Percentiles rank a stretch among this genome's conserved stretches.
Evolutionary conservation across 2,888 invertebrate genomes (phyloP).

Genomic region (Meteorus cinctellus): DNA sequence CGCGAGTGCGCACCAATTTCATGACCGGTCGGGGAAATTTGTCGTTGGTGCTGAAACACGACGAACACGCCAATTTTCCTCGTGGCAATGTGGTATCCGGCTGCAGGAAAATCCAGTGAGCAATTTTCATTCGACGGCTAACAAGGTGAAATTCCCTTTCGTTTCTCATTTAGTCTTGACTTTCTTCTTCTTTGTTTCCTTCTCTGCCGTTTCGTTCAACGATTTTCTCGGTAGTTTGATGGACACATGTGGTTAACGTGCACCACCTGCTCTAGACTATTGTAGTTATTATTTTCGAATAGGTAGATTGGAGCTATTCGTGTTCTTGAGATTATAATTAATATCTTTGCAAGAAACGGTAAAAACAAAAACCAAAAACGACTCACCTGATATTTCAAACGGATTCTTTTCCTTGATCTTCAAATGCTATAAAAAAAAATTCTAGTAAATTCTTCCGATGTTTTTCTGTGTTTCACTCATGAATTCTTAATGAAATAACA

Average conservation of each 20-base stretch:
- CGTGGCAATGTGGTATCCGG: neutral
- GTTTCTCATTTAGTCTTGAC: neutral
- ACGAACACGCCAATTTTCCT: constrained; percentile 9
- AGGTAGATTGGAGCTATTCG: neutral
- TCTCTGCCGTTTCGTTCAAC: constrained; percentile 13
- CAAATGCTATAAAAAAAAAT: too few relatives aligned
- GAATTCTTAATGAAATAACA: too few relatives aligned
- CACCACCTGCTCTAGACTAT: neutral
- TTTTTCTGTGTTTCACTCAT: too few relatives aligned
- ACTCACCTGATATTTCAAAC: neutral
- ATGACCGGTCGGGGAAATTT: constrained; percentile 13
- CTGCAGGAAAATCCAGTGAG: constrained; percentile 27
- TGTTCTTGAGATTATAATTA: neutral
- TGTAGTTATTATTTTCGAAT: neutral
- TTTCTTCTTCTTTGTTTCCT: neutral
- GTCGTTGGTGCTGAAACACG: constrained; percentile 11
- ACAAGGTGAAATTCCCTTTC: constrained; percentile 38
- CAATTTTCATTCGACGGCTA: constrained; percentile 43
- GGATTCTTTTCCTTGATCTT: neutral
- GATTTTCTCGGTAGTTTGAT: constrained; percentile 39
- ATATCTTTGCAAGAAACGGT: neutral
- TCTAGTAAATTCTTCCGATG: too few relatives aligned
- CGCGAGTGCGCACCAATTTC: constrained; percentile 8
- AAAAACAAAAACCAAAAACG: neutral
- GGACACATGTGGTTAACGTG: constrained; percentile 43